Percentiles rank a stretch among this genome's conserved stretches.
Conservation (phyloP, 2,888 invertebrate genomes). For the Thereva nobilitata region DNA sequence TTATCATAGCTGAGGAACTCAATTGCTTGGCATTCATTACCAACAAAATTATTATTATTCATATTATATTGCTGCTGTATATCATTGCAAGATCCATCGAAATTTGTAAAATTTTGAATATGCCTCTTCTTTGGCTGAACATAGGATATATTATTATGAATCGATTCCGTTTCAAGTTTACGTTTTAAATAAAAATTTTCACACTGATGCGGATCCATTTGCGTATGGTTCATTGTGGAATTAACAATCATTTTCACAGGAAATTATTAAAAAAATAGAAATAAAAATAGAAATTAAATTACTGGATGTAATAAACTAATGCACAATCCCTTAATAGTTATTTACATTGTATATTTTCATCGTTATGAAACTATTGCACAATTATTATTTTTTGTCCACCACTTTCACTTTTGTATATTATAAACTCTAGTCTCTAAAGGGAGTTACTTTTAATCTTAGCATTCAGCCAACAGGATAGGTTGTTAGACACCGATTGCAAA, state of each 20-base stretch:
- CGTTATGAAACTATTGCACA: too few relatives aligned
- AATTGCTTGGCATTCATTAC: constrained; percentile 39
- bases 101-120: constrained; percentile 39
- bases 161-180: constrained; percentile 46
- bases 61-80: constrained; percentile 13
- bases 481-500: constrained; percentile 31
- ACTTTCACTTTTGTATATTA: constrained; percentile 15
- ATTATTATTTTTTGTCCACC: too few relatives aligned
- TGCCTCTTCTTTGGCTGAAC: constrained; percentile 45
- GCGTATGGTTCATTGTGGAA: constrained; percentile 38
- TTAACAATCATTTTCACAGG: constrained; percentile 45
- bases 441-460: constrained; percentile 6
- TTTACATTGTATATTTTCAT: not conserved
- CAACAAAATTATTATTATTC: constrained; percentile 13
- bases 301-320: not conserved
- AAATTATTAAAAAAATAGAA: not conserved
- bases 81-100: constrained; percentile 23
- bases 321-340: constrained; percentile 2
- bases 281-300: not conserved
- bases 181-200: constrained; percentile 54
- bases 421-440: not conserved
- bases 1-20: constrained; percentile 46
- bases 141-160: constrained; percentile 33
- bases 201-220: constrained; percentile 43
- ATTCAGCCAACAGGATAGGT: constrained; percentile 3